A percentile compares a stretch with the other conserved stretches of the same genome.
These are phyloP conservation scores for Bos indicus DNA, from an alignment of 2,113 vertebrate genomes.

Conservation along the genomic window DNA sequence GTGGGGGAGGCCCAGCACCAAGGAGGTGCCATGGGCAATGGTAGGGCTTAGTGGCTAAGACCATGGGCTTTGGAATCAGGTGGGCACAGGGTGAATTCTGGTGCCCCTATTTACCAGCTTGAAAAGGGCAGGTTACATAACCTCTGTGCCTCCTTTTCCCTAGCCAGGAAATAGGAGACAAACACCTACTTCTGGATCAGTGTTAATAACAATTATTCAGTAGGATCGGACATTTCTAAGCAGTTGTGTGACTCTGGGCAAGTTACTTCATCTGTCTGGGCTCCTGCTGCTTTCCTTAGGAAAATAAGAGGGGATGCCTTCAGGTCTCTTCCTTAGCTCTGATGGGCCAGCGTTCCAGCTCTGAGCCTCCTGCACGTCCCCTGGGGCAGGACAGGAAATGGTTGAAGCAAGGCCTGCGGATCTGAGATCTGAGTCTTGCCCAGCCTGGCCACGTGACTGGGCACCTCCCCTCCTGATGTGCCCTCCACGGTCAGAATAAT, in stretches of 20 bases:
- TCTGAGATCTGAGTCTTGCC: background rate
- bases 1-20: background rate
- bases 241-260: background rate
- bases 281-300: background rate
- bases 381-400: conserved; percentile 30
- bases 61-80: background rate
- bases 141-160: background rate
- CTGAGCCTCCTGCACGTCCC: background rate
- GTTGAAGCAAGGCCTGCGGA: background rate
- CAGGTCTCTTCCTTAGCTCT: background rate
- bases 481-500: conserved; percentile 49
- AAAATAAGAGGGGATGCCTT: background rate
- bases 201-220: background rate
- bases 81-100: background rate
- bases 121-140: background rate
- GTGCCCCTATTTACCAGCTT: background rate
- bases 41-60: background rate
- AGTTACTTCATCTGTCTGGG: background rate
- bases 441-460: background rate
- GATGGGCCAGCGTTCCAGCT: background rate
- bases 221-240: background rate
- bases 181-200: background rate
- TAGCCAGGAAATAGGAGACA: background rate
- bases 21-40: background rate
- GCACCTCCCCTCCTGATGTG: background rate